Percentiles rank a stretch among this genome's conserved stretches.
Evolutionary conservation across 2,113 vertebrate species (phyloP).

Genomic region (Collichthys lucidus): DNA sequence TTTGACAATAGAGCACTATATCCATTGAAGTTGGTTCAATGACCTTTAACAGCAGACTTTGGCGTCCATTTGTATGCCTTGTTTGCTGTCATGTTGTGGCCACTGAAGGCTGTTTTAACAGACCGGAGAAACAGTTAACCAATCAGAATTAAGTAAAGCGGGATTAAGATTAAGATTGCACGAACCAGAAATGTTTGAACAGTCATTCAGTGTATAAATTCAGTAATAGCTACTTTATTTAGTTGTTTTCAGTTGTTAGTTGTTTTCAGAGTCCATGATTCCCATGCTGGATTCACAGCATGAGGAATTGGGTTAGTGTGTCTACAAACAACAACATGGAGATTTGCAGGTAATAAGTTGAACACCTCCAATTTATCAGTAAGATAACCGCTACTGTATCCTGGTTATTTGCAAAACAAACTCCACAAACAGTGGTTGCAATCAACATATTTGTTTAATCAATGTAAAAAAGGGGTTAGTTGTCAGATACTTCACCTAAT

Average conservation of each 20-base stretch:
- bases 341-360: too few species aligned
- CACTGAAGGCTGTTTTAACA: not conserved
- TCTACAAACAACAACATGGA: too few species aligned
- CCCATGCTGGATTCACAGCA: not conserved
- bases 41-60: not conserved
- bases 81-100: not conserved
- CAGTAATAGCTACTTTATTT: too few species aligned
- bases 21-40: not conserved
- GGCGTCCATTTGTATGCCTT: not conserved
- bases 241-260: not conserved
- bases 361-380: not conserved
- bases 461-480: not conserved
- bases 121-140: not conserved
- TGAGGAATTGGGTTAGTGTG: too few species aligned
- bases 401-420: not conserved
- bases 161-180: not conserved
- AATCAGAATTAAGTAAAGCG: too few species aligned
- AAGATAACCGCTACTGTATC: not conserved
- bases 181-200: too few species aligned
- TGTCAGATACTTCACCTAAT: too few species aligned
- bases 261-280: not conserved
- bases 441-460: not conserved
- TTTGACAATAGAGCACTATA: not conserved
- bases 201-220: too few species aligned
- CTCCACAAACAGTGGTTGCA: too few species aligned